A percentile compares a stretch with the other conserved stretches of the same genome.
These are phyloP conservation scores for Caranx ignobilis DNA, from an alignment of 2,113 vertebrate genomes.

Conservation along the genomic window DNA sequence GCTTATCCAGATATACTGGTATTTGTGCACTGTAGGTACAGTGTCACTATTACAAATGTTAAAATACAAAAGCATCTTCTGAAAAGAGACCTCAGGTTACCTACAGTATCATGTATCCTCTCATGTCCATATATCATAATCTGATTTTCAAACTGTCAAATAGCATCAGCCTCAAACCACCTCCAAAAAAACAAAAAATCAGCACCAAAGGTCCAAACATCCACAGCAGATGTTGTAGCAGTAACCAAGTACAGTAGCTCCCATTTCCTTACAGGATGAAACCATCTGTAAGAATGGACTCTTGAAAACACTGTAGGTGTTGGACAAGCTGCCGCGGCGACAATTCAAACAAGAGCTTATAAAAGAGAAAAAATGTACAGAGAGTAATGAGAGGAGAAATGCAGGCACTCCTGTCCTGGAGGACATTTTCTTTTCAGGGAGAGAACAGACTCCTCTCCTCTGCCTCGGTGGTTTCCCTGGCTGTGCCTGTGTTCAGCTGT, in stretches of 20 bases:
- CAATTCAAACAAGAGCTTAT: constrained; percentile 51
- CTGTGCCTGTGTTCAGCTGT: constrained; percentile 71
- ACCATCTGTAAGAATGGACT: constrained; percentile 35
- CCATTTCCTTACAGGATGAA: constrained; percentile 31
- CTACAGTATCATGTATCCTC: no score
- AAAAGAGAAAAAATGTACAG: constrained; percentile 33
- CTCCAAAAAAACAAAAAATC: neutral
- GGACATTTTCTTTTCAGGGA: constrained; percentile 53
- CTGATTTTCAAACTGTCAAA: no score
- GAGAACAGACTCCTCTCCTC: constrained; percentile 51
- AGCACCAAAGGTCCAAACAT: neutral
- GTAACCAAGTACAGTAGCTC: neutral
- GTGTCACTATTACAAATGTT: no score
- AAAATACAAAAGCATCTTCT: no score
- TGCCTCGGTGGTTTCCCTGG: constrained; percentile 56
- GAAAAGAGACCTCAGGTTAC: no score
- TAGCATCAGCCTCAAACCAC: no score
- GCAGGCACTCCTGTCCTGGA: constrained; percentile 43
- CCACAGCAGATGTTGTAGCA: neutral
- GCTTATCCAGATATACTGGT: no score
- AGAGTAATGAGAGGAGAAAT: constrained; percentile 29
- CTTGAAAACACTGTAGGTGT: constrained; percentile 46
- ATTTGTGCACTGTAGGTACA: no score
- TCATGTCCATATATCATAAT: no score
- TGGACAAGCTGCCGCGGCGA: constrained; percentile 42